Evolutionary conservation across 2,888 invertebrate species (phyloP).

Genomic region (Meteorus colon): DNA sequence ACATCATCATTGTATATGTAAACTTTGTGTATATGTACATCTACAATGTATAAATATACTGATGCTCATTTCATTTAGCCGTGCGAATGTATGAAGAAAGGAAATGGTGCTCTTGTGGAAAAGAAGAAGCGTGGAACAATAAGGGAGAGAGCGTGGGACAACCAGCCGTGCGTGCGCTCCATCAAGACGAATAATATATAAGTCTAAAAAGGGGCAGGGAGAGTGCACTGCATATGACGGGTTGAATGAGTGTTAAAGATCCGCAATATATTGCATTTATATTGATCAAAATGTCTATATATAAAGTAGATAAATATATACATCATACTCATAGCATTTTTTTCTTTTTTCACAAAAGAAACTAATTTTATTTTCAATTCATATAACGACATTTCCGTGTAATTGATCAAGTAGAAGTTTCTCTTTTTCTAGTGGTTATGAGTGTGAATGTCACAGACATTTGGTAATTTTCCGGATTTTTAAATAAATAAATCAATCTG

Average conservation of each 20-base stretch:
- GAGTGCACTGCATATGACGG: slow-evolving; percentile 14
- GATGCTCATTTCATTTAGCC: slow-evolving; percentile 43
- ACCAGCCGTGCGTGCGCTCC: slow-evolving; percentile 57
- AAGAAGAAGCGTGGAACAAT: slow-evolving; percentile 56
- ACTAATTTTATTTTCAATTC: too few species aligned
- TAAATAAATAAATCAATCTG: too few species aligned
- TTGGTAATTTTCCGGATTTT: too few species aligned
- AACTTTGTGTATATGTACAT: slow-evolving; percentile 27
- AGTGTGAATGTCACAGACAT: too few species aligned
- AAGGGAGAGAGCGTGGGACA: slow-evolving; percentile 67
- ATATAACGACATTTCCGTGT: too few species aligned
- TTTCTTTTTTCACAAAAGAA: too few species aligned
- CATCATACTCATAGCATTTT: too few species aligned
- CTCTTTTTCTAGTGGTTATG: too few species aligned
- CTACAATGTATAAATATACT: slow-evolving; percentile 21
- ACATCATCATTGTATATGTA: not conserved
- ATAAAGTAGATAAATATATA: not conserved
- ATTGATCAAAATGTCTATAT: not conserved
- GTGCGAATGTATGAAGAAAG: slow-evolving; percentile 48
- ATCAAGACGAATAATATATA: slow-evolving; percentile 50
- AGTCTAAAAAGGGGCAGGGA: not conserved
- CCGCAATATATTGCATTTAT: slow-evolving; percentile 18
- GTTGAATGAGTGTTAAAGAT: slow-evolving; percentile 38
- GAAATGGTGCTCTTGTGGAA: slow-evolving; percentile 45
- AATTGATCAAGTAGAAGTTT: too few species aligned